These are phyloP conservation scores for Aricia artaxerxes DNA, from an alignment of 2,888 invertebrate genomes.

Conservation along the genomic window DNA sequence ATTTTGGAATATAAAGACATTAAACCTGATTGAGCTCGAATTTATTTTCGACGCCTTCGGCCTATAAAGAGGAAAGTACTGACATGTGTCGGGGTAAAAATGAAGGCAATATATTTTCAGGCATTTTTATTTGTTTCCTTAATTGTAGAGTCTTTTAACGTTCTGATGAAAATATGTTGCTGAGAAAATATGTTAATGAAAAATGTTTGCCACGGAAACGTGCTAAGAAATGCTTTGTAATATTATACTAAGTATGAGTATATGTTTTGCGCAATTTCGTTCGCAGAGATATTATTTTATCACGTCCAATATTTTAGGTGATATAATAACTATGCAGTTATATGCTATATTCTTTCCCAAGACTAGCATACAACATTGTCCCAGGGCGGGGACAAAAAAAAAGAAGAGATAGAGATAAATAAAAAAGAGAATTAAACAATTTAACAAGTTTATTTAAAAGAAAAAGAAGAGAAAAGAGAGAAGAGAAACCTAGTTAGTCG, in stretches of 20 bases:
- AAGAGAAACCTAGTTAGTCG: no score
- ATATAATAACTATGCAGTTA: background rate
- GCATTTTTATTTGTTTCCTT: background rate
- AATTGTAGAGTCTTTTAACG: background rate
- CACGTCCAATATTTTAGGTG: background rate
- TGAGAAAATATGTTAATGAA: constrained; percentile 8
- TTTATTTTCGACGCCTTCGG: constrained; percentile 15
- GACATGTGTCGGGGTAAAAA: background rate
- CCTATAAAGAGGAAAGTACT: constrained; percentile 2
- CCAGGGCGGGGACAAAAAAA: no score
- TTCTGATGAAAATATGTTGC: background rate
- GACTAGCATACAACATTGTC: no score
- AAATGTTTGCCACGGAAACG: background rate
- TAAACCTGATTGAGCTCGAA: constrained; percentile 4
- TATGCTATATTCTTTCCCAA: background rate
- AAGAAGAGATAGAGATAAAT: no score
- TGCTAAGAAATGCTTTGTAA: constrained; percentile 1
- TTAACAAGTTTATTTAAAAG: no score
- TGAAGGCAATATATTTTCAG: background rate
- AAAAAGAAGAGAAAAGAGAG: no score
- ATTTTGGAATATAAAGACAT: constrained; percentile 1
- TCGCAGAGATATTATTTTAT: background rate
- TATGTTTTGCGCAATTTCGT: background rate
- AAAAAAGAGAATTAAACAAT: no score
- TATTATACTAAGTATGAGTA: background rate